Base-by-base conservation (phyloP, 2,888 invertebrate genomes). In the Zaprionus obscuricornis region DNA sequence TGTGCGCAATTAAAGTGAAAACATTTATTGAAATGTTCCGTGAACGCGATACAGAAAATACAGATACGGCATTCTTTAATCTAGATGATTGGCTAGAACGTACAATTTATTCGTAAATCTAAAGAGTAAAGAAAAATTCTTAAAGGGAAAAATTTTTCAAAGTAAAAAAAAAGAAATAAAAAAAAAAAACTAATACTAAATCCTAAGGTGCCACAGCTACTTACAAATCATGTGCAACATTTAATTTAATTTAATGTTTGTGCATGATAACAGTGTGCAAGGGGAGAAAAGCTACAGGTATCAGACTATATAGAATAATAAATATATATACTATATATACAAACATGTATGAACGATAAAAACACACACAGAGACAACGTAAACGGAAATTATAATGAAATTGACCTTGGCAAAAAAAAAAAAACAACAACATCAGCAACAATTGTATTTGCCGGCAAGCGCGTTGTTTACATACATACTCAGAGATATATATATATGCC, bases 1-100 rank as follows among this genome's bases (percentile, higher is more conserved):
- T 97, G 94, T 98, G 97, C 89, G 93, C 97, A 37, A 95, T 98
- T 75, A 95, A 97, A 90, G 92, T 98, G 69, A 97, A 96, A 92
- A 95, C 96, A 33, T 97, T 97, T 95, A 96, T 98, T 88, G 97
- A 96, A 90, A 94, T 95, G 79, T 97, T 97, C 92, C 93, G 94
- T 85, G 94, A 94, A 87, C 92, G 94, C 65, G 94, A 94, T 88
- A 92, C 93, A 4, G 92, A 94, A 31, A 93, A 93, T 71, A 94
- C 93, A 29, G 94, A 95, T 68, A 92, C 92, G 75, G 97, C 97
- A 29, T 94, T 94, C 37, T 97, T 98, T 91, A 94, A 95, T 49
- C 91, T 97, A 91, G 97, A 98, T 89, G 97, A 97, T 91, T 97
- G 96, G 96, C 93, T 97, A 76, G 95, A 96, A 92, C 95, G 94